phyloP scores from a whole-genome alignment of 2,888 invertebrate genomes.

The Lymantria monacha region DNA sequence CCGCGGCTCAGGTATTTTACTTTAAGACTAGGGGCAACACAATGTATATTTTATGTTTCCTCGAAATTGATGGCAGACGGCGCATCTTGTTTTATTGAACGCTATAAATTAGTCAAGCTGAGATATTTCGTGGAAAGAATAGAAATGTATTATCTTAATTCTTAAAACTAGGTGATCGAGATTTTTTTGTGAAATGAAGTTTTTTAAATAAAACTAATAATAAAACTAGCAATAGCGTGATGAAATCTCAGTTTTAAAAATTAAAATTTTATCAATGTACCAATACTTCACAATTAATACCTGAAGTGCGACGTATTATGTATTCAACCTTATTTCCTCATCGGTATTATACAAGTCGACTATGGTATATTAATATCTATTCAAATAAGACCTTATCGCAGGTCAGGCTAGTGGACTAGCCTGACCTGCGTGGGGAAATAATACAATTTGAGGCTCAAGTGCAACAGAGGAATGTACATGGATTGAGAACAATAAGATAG shows the following conservation, averaged over 20 bases:
- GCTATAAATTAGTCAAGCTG: constrained; percentile 16
- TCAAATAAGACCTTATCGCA: no score
- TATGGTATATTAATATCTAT: no score
- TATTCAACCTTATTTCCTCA: no score
- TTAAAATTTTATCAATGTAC: neutral
- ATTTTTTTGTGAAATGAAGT: constrained; percentile 4
- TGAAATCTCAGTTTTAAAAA: neutral
- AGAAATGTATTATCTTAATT: constrained; percentile 4
- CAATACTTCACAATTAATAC: no score
- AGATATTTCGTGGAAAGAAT: constrained; percentile 16
- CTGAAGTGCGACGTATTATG: no score
- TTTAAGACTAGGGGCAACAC: constrained; percentile 23
- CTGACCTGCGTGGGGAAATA: no score
- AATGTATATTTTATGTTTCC: constrained; percentile 33
- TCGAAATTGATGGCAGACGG: constrained; percentile 27
- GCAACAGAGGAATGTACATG: no score
- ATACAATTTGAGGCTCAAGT: no score
- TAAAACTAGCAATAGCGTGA: neutral
- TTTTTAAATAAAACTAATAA: neutral
- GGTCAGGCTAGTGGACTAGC: no score
- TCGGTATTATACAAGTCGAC: no score
- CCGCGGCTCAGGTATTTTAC: constrained; percentile 28
- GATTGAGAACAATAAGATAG: no score
- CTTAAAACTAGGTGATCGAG: constrained; percentile 3
- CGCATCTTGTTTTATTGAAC: constrained; percentile 15